Base-by-base conservation (phyloP, 2,113 vertebrate genomes). In the Dipodomys spectabilis region DNA sequence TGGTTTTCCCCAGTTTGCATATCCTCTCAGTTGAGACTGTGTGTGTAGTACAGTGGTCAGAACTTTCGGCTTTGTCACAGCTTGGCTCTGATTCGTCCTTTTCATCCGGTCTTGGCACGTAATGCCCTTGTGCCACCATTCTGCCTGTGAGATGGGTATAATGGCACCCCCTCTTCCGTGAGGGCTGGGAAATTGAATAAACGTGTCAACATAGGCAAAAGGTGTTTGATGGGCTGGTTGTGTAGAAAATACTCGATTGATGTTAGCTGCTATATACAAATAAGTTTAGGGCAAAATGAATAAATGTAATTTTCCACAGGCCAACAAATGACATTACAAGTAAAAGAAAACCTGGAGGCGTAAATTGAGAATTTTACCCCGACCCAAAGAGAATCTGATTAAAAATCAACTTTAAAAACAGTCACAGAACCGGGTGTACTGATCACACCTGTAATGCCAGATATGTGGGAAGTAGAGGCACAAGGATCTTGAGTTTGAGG, bases 91-190 rank as follows among this genome's bases (percentile, higher is more conserved):
- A 57, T 18, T 57, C 12, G 9, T 57, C 53, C 15, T 57, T 57
- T 57, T 13, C 0, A 0, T 13, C 32, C n/a, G 39, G 27, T 68
- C 20, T 79, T 1, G 0, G 1, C 53, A 57, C 4, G 0, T 57
- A 57, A 57, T 5, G 53, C 9, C 78, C 23, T 6, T 15, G 19
- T 2, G 18, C 6, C 23, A 62, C 72, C 0, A 16, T 5, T 1
- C 44, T 35, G 13, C 27, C 53, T 57, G 25, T 13, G n/a, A 23
- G 28, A 57, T 57, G 2, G 27, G 32, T 7, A 45, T 18, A 18
- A 67, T 25, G 7, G 4, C 27, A 30, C 2, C 23, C 10, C 11
- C 39, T 28, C 57, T 72, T 57, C 78, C 44, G 1, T 27, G 19
- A 53, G 25, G 39, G 13, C 44, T 72, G n/a, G 30, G 9, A 30